phyloP scores from a whole-genome alignment of 2,797 vertebrate species.

The Benthosema pterotum region DNA sequence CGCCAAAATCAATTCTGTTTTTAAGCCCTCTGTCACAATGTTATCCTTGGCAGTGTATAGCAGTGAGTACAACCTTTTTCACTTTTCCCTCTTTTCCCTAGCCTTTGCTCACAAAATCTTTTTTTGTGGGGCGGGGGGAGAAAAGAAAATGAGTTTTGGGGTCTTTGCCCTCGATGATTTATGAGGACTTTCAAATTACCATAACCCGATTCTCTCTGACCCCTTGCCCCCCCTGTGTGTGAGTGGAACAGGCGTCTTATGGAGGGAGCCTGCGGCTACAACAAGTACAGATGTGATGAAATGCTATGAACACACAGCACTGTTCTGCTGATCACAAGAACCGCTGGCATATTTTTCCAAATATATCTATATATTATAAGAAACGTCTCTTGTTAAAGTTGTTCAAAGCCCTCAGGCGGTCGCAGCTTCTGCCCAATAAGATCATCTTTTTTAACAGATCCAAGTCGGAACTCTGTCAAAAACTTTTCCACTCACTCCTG shows the following conservation, averaged over 20 bases:
- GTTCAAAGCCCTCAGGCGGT: constrained; percentile 36
- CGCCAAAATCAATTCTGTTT: constrained; percentile 1
- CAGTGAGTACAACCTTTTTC: no score
- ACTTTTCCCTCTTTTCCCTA: background rate
- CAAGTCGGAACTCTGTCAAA: constrained; percentile 45
- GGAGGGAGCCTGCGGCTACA: constrained; percentile 23
- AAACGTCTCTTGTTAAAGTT: constrained; percentile 18
- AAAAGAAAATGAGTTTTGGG: background rate
- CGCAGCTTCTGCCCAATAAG: constrained; percentile 48
- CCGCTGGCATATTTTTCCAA: constrained; percentile 40
- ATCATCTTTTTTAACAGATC: constrained; percentile 35
- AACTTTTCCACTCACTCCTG: constrained; percentile 54
- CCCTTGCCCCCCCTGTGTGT: constrained; percentile 8
- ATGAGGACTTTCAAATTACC: constrained; percentile 2
- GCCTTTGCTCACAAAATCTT: background rate
- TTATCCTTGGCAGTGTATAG: background rate
- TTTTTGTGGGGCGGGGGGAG: no score
- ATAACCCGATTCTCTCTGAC: constrained; percentile 14
- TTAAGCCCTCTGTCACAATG: background rate
- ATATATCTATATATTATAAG: background rate
- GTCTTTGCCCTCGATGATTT: constrained; percentile 1
- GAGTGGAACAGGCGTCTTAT: constrained; percentile 19
- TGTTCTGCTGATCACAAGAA: constrained; percentile 29
- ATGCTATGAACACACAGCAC: constrained; percentile 25
- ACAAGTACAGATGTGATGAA: constrained; percentile 39